Percentiles rank a stretch among this genome's conserved stretches.
These are phyloP conservation scores for Mola mola DNA, from an alignment of 2,113 vertebrate genomes.

Conservation along the genomic window DNA sequence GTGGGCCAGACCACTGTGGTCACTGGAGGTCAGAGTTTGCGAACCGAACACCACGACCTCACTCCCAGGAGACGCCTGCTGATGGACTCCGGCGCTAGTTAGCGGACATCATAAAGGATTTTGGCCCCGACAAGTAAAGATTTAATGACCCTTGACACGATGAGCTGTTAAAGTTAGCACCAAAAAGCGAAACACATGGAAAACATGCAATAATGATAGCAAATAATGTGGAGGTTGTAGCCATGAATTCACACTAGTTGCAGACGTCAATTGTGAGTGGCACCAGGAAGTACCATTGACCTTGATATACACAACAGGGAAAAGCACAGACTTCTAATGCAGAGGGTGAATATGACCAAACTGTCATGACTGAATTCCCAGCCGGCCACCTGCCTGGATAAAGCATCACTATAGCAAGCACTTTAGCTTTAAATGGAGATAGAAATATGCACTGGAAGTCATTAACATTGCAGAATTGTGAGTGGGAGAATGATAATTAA, in stretches of 20 bases:
- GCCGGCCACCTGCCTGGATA: conserved; percentile 11
- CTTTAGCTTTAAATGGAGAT: conserved; percentile 20
- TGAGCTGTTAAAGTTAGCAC: not conserved
- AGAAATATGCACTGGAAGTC: conserved; percentile 36
- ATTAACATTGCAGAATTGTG: conserved; percentile 52
- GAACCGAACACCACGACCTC: conserved; percentile 62
- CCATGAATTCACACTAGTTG: conserved; percentile 9
- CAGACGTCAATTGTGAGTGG: not conserved
- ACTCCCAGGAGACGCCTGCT: conserved; percentile 69
- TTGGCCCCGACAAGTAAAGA: conserved; percentile 35
- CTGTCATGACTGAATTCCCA: conserved; percentile 18
- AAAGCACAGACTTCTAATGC: conserved; percentile 15
- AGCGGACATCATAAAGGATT: conserved; percentile 62
- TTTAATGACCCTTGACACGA: conserved; percentile 31
- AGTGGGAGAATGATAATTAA: conserved; percentile 59
- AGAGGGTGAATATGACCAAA: conserved; percentile 19
- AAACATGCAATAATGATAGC: not conserved
- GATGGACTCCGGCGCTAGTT: conserved; percentile 61
- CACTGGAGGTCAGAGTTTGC: conserved; percentile 64
- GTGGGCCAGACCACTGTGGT: conserved; percentile 66
- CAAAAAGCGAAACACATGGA: not conserved
- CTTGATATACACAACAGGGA: conserved; percentile 5
- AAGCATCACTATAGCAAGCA: conserved; percentile 30
- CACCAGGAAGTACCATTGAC: conserved; percentile 1
- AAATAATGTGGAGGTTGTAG: not conserved